Evolutionary conservation across 2,888 invertebrate genomes (phyloP).

Genomic region (Notocelia uddmanniana): DNA sequence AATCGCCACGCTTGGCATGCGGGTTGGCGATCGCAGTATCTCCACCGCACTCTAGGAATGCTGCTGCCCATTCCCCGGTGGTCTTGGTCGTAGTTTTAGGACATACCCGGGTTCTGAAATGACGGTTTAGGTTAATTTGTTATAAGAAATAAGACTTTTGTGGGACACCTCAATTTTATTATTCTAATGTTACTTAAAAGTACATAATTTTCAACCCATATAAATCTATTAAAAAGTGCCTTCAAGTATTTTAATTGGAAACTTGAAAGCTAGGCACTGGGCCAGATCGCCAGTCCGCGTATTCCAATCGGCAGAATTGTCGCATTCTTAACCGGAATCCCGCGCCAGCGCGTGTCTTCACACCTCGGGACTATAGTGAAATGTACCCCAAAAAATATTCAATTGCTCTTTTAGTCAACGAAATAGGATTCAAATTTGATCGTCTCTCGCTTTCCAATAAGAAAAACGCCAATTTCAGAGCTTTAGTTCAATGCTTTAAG

Average conservation of each 20-base stretch:
- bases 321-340: conserved; percentile 68
- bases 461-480: conserved; percentile 74
- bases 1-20: too few species aligned
- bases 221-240: background rate
- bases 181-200: too few species aligned
- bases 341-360: conserved; percentile 69
- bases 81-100: too few species aligned
- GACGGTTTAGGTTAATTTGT: too few species aligned
- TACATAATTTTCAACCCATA: background rate
- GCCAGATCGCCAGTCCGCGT: conserved; percentile 67
- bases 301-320: conserved; percentile 78
- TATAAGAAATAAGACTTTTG: too few species aligned
- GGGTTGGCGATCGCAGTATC: too few species aligned
- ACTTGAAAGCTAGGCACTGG: conserved; percentile 75
- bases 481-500: conserved; percentile 73
- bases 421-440: conserved; percentile 52
- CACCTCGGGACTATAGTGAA: conserved; percentile 62
- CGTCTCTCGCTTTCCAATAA: conserved; percentile 51
- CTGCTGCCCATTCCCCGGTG: too few species aligned
- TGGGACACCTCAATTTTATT: too few species aligned
- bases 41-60: too few species aligned
- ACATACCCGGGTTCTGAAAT: too few species aligned
- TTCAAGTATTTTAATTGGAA: conserved; percentile 75
- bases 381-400: conserved; percentile 43
- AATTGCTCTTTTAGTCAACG: conserved; percentile 49